Evolutionary conservation across 2,797 vertebrate species (phyloP).

Genomic region (Poeciliopsis infans): DNA sequence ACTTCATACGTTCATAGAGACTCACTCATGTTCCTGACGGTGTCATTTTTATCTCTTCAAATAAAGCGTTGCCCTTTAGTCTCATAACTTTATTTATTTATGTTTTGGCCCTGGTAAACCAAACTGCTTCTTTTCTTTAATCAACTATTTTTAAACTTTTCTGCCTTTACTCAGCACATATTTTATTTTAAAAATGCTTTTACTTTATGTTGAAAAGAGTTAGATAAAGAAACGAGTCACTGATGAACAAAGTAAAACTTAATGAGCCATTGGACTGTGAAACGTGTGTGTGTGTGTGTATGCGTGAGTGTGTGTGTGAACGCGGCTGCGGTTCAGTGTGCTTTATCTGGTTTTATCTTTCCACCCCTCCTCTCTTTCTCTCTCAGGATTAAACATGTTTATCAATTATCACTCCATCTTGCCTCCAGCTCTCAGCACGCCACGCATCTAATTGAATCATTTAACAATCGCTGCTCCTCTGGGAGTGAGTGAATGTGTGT

Average conservation of each 20-base stretch:
- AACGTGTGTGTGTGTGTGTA: conserved; percentile 4
- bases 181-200: neutral
- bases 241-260: conserved; percentile 14
- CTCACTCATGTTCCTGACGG: too few relatives aligned
- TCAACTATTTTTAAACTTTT: neutral
- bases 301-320: conserved; percentile 13
- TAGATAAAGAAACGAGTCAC: conserved; percentile 5
- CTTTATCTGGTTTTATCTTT: conserved; percentile 57
- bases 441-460: conserved; percentile 98
- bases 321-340: neutral
- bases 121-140: neutral
- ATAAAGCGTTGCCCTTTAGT: too few relatives aligned
- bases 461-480: conserved; percentile 95
- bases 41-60: too few relatives aligned
- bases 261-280: conserved; percentile 21
- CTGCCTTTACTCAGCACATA: neutral
- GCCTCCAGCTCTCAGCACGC: conserved; percentile 89
- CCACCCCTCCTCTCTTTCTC: conserved; percentile 44
- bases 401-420: conserved; percentile 88
- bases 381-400: conserved; percentile 83
- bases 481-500: conserved; percentile 69
- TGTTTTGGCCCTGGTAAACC: neutral
- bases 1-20: too few relatives aligned
- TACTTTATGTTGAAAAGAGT: neutral
- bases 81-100: too few relatives aligned